Evolutionary conservation across 2,888 invertebrate species (phyloP).

Genomic region (Chironomus tentans): DNA sequence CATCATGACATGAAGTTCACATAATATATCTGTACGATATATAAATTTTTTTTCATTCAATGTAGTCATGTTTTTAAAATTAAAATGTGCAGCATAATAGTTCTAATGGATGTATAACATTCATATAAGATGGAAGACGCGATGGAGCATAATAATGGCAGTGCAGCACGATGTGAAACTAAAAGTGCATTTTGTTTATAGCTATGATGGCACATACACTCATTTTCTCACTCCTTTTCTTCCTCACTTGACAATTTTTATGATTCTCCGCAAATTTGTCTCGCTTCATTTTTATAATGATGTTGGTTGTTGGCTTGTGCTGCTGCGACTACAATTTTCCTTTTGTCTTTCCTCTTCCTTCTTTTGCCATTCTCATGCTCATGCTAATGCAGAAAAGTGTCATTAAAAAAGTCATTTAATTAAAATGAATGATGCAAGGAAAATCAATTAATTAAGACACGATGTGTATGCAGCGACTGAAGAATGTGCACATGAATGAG

Average conservation of each 20-base stretch:
- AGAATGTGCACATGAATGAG: background rate
- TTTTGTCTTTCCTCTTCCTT: background rate
- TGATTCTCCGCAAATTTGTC: slow-evolving; percentile 2
- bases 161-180: background rate
- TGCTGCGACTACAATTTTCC: too few species aligned
- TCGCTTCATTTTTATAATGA: background rate
- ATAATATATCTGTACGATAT: too few species aligned
- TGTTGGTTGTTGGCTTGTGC: background rate
- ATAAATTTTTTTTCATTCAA: too few species aligned
- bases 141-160: background rate
- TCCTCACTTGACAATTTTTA: background rate
- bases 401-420: slow-evolving; percentile 17
- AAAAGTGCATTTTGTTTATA: background rate
- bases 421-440: slow-evolving; percentile 22
- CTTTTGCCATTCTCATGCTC: background rate
- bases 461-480: background rate
- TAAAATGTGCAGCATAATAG: too few species aligned
- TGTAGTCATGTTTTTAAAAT: too few species aligned
- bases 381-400: background rate
- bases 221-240: background rate
- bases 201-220: background rate
- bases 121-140: background rate
- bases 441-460: slow-evolving; percentile 25
- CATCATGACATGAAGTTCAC: too few species aligned
- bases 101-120: too few species aligned